A percentile compares a stretch with the other conserved stretches of the same genome.
Conservation (phyloP, 2,797 vertebrate species). For the Eulemur mongoz region DNA sequence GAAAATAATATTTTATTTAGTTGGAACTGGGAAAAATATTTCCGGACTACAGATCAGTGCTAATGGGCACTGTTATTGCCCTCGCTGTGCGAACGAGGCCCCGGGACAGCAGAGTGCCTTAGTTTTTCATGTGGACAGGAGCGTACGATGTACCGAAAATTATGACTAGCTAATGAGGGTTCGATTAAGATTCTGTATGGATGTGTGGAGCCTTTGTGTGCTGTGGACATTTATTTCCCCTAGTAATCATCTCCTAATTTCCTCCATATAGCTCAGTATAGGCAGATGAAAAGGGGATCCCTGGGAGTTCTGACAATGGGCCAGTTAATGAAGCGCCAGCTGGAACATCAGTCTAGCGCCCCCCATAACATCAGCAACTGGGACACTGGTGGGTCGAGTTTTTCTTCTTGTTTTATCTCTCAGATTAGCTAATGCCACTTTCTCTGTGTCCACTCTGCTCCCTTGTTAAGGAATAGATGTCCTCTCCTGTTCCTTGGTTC, state of each 20-base stretch:
- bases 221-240: slow-evolving; percentile 77
- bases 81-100: not conserved
- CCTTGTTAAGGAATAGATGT: slow-evolving; percentile 24
- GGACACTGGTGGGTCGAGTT: slow-evolving; percentile 94
- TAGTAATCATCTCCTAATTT: slow-evolving; percentile 81
- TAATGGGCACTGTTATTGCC: not conserved
- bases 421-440: slow-evolving; percentile 70
- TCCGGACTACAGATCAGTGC: not conserved
- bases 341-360: slow-evolving; percentile 98
- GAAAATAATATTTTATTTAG: not conserved
- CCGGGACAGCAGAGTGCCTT: not conserved
- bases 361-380: slow-evolving; percentile 99
- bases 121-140: not conserved
- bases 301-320: slow-evolving; percentile 98
- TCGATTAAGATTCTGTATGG: slow-evolving; percentile 34
- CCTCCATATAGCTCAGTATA: slow-evolving; percentile 95
- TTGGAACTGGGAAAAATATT: not conserved
- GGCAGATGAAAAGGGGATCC: slow-evolving; percentile 98
- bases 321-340: slow-evolving; percentile 98
- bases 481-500: slow-evolving; percentile 62
- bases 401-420: slow-evolving; percentile 81
- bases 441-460: slow-evolving; percentile 56
- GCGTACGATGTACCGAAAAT: not conserved
- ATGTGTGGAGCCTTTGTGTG: slow-evolving; percentile 78
- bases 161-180: not conserved